Evolutionary conservation across 2,888 invertebrate species (phyloP), one percentile per base, ranked within the genome.

Genomic region (Chloromyia formosa): DNA sequence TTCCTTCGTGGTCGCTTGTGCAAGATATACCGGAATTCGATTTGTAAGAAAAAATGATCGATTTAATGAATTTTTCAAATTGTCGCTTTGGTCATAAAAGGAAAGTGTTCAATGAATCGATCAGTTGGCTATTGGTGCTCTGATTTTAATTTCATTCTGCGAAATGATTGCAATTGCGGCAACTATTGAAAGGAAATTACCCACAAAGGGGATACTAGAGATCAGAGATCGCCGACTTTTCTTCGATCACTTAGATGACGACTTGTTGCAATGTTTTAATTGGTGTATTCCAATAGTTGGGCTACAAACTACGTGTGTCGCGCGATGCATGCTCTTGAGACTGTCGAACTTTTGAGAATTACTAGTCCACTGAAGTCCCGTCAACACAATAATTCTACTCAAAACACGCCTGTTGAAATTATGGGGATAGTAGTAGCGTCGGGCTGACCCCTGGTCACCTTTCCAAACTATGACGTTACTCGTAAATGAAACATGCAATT

Each of bases 61-160:
- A 58, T 61, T 73, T 76, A 45, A 74, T 69, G 76, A 76, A 76
- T 76, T 64, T 71, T 60, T 76, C 23, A 54, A 56, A 76, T 76
- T 61, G 71, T 73, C 60, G 54, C 60, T 23, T 22, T 73, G 35
- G 49, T 69, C 72, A 66, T 61, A 61, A 62, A 74, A 73, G 58
- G 71, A 74, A 74, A 74, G 74, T 60, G 61, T 58, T 56, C 71
- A 56, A 71, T 71, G 71, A 27, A 61, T 72, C 72, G 60, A 72
- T 69, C 60, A 53, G 20, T 73, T 61, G 16, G 76, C 72, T 14
- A 45, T 76, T 76, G 74, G 76, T 74, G 76, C 74, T 71, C 22
- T 23, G 62, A 1, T 18, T 45, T 22, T 64, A 76, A 74, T 74
- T 71, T 49, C 71, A 71, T 76, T 76, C 76, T 56, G 42, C 49